Conservation (phyloP, 1,140 invertebrate species). For the Gyrodactylus salaris region DNA sequence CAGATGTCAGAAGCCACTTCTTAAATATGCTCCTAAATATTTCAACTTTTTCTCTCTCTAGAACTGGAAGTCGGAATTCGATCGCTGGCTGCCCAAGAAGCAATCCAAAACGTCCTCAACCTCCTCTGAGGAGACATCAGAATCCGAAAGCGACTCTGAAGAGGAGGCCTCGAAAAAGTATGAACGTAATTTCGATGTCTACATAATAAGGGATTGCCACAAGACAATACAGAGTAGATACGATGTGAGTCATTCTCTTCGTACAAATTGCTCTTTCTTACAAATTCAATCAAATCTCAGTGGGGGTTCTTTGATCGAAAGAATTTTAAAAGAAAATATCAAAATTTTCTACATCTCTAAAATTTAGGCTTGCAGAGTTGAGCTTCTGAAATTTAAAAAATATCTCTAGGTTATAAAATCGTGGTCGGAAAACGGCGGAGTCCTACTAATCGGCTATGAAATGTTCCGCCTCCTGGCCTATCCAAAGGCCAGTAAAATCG, state of each 20-base stretch:
- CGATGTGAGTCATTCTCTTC: constrained; percentile 5
- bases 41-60: constrained; percentile 25
- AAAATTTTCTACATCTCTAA: too few relatives aligned
- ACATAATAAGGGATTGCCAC: constrained; percentile 60
- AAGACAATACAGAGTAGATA: constrained; percentile 53
- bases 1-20: too few relatives aligned
- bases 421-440: constrained; percentile 53
- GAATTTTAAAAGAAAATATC: too few relatives aligned
- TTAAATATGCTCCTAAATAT: too few relatives aligned
- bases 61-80: constrained; percentile 88
- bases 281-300: too few relatives aligned
- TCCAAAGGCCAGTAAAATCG: constrained; percentile 21
- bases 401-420: constrained; percentile 10
- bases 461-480: constrained; percentile 51
- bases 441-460: constrained; percentile 84
- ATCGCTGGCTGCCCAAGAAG: constrained; percentile 58
- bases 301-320: too few relatives aligned
- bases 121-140: neutral
- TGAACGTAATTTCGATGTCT: constrained; percentile 41
- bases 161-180: constrained; percentile 7
- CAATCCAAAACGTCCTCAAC: neutral
- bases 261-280: too few relatives aligned
- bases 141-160: neutral
- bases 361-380: constrained; percentile 25
- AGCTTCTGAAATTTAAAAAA: constrained; percentile 1